These are phyloP conservation scores for Drosophila stalkeri DNA, from an alignment of 2,888 invertebrate species.

Conservation along the genomic window DNA sequence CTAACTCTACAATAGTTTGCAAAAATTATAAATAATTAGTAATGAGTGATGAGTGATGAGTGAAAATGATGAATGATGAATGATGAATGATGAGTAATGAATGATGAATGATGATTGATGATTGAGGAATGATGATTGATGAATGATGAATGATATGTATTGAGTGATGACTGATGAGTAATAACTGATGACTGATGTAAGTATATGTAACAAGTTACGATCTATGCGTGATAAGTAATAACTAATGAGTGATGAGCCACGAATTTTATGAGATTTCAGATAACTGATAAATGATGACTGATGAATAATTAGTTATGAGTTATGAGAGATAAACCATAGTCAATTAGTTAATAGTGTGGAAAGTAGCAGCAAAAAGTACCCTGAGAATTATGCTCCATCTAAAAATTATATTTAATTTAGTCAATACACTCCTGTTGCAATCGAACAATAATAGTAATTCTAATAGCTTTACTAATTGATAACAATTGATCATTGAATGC, in stretches of 20 bases:
- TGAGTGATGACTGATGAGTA: not conserved
- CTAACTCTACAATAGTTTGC: not conserved
- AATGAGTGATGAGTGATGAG: not conserved
- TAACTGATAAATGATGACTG: not conserved
- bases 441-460: not conserved
- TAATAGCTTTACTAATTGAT: not conserved
- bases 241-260: not conserved
- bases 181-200: not conserved
- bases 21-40: not conserved
- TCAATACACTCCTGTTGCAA: not conserved
- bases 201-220: too few relatives aligned
- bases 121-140: not conserved
- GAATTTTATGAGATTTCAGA: too few relatives aligned
- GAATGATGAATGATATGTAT: not conserved
- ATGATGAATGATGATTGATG: not conserved
- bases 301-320: too few relatives aligned
- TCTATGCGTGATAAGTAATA: not conserved
- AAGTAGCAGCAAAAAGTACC: too few relatives aligned
- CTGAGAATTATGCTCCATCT: conserved; percentile 21
- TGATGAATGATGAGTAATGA: not conserved
- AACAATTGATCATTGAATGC: not conserved
- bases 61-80: not conserved
- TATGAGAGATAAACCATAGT: too few relatives aligned
- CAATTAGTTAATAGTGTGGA: too few relatives aligned
- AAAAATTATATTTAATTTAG: not conserved